Evolutionary conservation across 2,113 vertebrate species (phyloP).

Genomic region (Astatotilapia flaviijosephi): DNA sequence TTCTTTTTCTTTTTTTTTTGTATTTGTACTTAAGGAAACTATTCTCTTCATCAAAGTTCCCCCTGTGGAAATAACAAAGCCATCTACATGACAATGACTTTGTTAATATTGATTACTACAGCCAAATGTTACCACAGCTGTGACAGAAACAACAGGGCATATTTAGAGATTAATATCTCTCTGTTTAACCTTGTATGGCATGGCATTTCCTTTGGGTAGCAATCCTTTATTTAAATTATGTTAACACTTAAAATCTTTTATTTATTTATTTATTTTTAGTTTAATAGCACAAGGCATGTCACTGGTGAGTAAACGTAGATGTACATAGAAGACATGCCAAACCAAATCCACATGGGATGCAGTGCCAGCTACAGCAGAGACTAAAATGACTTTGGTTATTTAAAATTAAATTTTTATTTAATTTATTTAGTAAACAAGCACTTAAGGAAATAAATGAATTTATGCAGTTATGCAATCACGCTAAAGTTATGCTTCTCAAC

Average conservation of each 20-base stretch:
- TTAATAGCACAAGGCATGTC: background rate
- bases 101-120: conserved; percentile 17
- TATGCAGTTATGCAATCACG: background rate
- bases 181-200: background rate
- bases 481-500: background rate
- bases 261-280: background rate
- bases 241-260: background rate
- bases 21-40: background rate
- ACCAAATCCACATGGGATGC: background rate
- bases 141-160: background rate
- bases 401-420: background rate
- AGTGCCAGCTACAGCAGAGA: background rate
- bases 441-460: background rate
- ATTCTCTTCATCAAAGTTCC: background rate
- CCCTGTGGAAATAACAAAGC: background rate
- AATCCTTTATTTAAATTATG: background rate
- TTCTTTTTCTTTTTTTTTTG: background rate
- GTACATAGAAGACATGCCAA: background rate
- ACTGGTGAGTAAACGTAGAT: background rate
- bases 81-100: background rate
- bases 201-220: background rate
- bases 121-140: background rate
- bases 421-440: background rate
- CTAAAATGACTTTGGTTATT: background rate
- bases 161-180: background rate